phyloP scores from a whole-genome alignment of 30 jellyfish, hydroid and myxozoan species.

The Morbakka virulenta region DNA sequence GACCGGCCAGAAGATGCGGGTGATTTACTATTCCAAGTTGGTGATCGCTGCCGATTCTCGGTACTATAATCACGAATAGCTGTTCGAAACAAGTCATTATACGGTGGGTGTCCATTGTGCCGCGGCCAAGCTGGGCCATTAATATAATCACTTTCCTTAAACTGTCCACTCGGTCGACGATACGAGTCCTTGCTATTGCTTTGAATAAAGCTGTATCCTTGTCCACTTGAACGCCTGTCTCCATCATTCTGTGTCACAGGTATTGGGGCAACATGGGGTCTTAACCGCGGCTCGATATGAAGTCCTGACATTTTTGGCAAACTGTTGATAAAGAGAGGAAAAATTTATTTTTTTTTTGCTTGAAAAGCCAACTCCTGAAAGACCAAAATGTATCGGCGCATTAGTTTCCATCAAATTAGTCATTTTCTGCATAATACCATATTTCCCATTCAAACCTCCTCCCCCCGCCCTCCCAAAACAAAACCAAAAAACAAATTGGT shows the following conservation, averaged over 20 bases:
- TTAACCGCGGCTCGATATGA: conserved; percentile 85
- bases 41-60: not conserved
- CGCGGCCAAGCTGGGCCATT: not conserved
- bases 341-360: no score
- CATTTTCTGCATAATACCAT: no score
- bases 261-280: conserved; percentile 91
- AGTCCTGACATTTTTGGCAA: conserved; percentile 63
- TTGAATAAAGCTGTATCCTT: not conserved
- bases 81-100: not conserved
- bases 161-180: not conserved
- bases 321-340: no score
- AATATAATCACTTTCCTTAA: not conserved
- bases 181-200: not conserved
- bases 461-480: no score
- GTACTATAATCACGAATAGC: not conserved
- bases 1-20: not conserved
- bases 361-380: no score
- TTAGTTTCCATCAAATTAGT: no score
- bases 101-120: not conserved
- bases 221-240: conserved; percentile 18
- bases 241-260: conserved; percentile 65
- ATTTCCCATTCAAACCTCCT: no score
- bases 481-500: no score
- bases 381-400: no score
- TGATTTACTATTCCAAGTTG: not conserved